Evolutionary conservation across 2,113 vertebrate species (phyloP).

Genomic region (Sander vitreus): DNA sequence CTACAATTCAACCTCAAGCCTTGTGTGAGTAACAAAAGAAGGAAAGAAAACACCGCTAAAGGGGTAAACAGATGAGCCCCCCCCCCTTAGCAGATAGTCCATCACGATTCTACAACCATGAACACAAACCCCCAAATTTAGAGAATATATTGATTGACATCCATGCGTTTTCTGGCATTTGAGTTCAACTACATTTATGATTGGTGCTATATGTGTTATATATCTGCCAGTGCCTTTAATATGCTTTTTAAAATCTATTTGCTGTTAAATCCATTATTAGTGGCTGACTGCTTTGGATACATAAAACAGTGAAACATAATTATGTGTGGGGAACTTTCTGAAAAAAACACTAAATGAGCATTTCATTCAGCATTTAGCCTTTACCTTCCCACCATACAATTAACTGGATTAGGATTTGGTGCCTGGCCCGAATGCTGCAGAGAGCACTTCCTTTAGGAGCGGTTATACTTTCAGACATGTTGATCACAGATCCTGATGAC

Average conservation of each 20-base stretch:
- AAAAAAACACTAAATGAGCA: slow-evolving; percentile 70
- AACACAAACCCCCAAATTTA: background rate
- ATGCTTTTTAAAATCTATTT: slow-evolving; percentile 11
- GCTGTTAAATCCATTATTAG: slow-evolving; percentile 34
- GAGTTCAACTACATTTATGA: background rate
- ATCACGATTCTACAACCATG: background rate
- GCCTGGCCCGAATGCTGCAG: slow-evolving; percentile 68
- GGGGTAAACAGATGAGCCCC: slow-evolving; percentile 36
- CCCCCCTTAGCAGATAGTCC: slow-evolving; percentile 11
- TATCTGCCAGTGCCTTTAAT: background rate
- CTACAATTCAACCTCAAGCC: slow-evolving; percentile 66
- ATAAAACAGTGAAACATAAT: slow-evolving; percentile 64
- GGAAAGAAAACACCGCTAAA: slow-evolving; percentile 60
- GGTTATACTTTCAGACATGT: slow-evolving; percentile 78
- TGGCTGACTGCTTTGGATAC: slow-evolving; percentile 47
- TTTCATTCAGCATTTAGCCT: slow-evolving; percentile 73
- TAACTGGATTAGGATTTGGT: slow-evolving; percentile 79
- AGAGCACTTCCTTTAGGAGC: slow-evolving; percentile 73
- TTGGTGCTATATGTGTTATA: background rate
- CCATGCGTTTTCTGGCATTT: background rate
- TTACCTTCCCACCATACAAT: slow-evolving; percentile 75
- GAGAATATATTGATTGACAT: slow-evolving; percentile 4
- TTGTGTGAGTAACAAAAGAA: slow-evolving; percentile 61
- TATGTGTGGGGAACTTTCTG: slow-evolving; percentile 57
- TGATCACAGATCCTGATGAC: slow-evolving; percentile 80